phyloP scores from a whole-genome alignment of 2,113 vertebrate species.

The Anthoscopus minutus region DNA sequence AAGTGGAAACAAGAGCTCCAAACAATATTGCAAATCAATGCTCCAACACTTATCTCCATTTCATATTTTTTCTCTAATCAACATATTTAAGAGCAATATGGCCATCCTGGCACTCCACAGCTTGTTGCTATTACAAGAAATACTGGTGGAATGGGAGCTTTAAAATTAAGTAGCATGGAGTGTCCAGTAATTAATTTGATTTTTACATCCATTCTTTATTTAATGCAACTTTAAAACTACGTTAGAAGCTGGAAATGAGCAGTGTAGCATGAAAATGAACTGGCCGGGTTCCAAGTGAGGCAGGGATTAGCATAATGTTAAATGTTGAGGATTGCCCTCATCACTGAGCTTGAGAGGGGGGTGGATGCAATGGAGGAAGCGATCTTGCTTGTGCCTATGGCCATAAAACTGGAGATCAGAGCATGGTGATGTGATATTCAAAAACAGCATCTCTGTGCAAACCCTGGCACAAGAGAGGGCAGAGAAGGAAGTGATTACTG shows the following conservation, averaged over 20 bases:
- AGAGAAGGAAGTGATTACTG: neutral
- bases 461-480: neutral
- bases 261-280: conserved; percentile 62
- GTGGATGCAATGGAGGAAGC: neutral
- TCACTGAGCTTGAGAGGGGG: neutral
- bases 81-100: conserved; percentile 11
- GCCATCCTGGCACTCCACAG: conserved; percentile 18
- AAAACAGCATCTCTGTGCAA: neutral
- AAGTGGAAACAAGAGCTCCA: neutral
- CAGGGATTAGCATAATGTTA: conserved; percentile 45
- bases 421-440: fast-evolving
- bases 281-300: conserved; percentile 58
- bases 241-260: conserved; percentile 56
- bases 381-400: neutral
- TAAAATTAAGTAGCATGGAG: conserved; percentile 77
- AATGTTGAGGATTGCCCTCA: neutral
- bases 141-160: conserved; percentile 69
- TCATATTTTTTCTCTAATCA: conserved; percentile 14
- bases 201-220: conserved; percentile 71
- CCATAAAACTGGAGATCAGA: neutral
- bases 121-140: conserved; percentile 72
- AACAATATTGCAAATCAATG: conserved; percentile 21
- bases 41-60: neutral
- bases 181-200: conserved; percentile 76
- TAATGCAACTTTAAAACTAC: conserved; percentile 68